A percentile compares a stretch with the other conserved stretches of the same genome.
Evolutionary conservation across 2,113 vertebrate genomes (phyloP).

Genomic region (Antechinus flavipes): DNA sequence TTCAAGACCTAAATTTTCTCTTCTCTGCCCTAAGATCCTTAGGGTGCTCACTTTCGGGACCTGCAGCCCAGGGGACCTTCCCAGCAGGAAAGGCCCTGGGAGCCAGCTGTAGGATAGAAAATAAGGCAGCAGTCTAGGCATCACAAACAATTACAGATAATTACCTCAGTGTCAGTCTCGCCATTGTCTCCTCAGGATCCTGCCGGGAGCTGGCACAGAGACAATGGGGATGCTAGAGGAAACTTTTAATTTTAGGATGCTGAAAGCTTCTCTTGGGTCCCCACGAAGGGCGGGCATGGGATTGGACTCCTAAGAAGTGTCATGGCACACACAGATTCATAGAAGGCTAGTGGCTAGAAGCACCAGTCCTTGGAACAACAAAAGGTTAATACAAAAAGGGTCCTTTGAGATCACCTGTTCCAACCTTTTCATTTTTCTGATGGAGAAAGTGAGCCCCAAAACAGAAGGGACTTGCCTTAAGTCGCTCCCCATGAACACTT

Average conservation of each 20-base stretch:
- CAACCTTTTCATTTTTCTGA: background rate
- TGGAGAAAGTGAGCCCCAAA: background rate
- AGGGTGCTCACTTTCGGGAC: slow-evolving; percentile 45
- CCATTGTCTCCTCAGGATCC: slow-evolving; percentile 71
- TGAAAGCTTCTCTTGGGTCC: slow-evolving; percentile 4
- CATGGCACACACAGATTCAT: background rate
- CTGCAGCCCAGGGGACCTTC: slow-evolving; percentile 11
- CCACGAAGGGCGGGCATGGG: background rate
- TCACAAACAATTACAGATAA: slow-evolving; percentile 79
- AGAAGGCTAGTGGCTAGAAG: background rate
- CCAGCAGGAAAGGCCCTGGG: slow-evolving; percentile 58
- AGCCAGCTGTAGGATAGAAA: slow-evolving; percentile 70
- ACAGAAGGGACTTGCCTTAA: background rate
- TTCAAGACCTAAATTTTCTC: background rate
- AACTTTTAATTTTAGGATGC: slow-evolving; percentile 70
- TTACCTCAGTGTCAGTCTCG: slow-evolving; percentile 76
- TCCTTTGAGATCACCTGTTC: background rate
- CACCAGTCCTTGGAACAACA: too few species aligned
- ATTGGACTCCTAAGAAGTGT: background rate
- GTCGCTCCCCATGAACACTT: background rate
- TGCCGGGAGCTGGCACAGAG: slow-evolving; percentile 62
- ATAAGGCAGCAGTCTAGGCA: slow-evolving; percentile 77
- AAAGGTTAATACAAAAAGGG: background rate
- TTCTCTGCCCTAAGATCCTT: background rate
- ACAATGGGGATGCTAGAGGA: slow-evolving; percentile 60